Evolutionary conservation across 2,797 vertebrate species (phyloP), one percentile per base, ranked within the genome.

Genomic region (Gymnopithys bicolor): DNA sequence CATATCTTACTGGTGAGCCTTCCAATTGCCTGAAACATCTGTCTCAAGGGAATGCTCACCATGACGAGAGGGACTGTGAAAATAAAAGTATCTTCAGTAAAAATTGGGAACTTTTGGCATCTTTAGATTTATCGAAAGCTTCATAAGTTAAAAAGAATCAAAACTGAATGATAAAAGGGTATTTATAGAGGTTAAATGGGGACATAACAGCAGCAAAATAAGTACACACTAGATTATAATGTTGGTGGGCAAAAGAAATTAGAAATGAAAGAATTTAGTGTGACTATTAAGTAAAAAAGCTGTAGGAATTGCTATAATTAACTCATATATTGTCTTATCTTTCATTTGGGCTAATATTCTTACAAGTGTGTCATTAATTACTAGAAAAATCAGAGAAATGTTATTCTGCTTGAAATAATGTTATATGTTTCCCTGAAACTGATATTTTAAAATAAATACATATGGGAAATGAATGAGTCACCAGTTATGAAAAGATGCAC

Each of bases 1-100:
- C 96, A 94, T 94, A 90, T 96, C 79, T 67, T 94, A 90, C 84
- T 73, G 86, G 93, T 95, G 91, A 91, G 88, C 58, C 52, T 95
- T 94, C 62, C 76, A 71, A 87, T 93, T 84, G 78, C 90, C 84
- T 24, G 33, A 91, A 96, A 95, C 71, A 83, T 82, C 24, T 94
- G 69, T 95, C 93, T 94, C 55, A 14, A 82, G 86, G 84, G 90
- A 96, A 96, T 90, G 70, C 27, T 58, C 17, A 10, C 46, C 25
- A 52, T 3, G n/a, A 95, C 81, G 63, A 78, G 67, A 71, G 13
- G 18, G 62, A 80, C 25, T 82, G 46, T 49, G 71, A 94, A 97
- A 95, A 58, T 32, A 91, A 84, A 35, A 95, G 37, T 37, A 46
- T 81, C 60, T 89, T 86, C 19, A 2, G 49, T 87, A 79, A 89